Conservation (phyloP, 2,113 vertebrate genomes). For the Xenopus borealis region DNA sequence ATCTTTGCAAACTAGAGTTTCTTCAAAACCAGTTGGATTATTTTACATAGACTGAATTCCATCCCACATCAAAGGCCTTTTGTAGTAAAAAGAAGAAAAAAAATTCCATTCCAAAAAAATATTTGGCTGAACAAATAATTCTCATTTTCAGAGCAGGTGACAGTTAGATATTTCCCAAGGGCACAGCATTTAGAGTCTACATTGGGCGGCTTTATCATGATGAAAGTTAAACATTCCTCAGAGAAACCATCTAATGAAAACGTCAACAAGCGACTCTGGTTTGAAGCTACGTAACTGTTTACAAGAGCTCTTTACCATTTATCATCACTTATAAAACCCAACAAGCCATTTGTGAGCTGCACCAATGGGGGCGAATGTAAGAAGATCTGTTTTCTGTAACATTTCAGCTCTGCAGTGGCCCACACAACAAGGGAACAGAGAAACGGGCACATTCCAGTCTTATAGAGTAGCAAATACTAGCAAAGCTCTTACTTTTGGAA, state of each 20-base stretch:
- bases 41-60: slow-evolving; percentile 70
- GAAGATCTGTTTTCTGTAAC: slow-evolving; percentile 1
- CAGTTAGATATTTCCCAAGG: slow-evolving; percentile 57
- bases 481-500: too few relatives aligned
- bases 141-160: slow-evolving; percentile 65
- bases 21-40: slow-evolving; percentile 60
- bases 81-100: slow-evolving; percentile 39
- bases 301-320: slow-evolving; percentile 60
- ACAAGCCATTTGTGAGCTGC: slow-evolving; percentile 49
- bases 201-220: slow-evolving; percentile 55
- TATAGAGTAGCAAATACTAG: too few relatives aligned
- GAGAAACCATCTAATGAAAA: slow-evolving; percentile 60
- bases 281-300: slow-evolving; percentile 59
- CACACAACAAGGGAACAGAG: background rate
- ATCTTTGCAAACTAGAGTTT: slow-evolving; percentile 54
- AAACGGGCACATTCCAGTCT: too few relatives aligned
- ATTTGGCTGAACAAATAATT: slow-evolving; percentile 66
- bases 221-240: slow-evolving; percentile 64
- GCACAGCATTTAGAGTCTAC: slow-evolving; percentile 57
- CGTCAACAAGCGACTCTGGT: slow-evolving; percentile 55
- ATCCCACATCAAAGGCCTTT: slow-evolving; percentile 64
- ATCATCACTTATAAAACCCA: slow-evolving; percentile 56
- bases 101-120: slow-evolving; percentile 60
- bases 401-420: background rate
- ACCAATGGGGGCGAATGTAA: slow-evolving; percentile 7